A percentile compares a stretch with the other conserved stretches of the same genome.
Conservation (phyloP, 2,113 vertebrate genomes). For the Callochromis pleurospilus region DNA sequence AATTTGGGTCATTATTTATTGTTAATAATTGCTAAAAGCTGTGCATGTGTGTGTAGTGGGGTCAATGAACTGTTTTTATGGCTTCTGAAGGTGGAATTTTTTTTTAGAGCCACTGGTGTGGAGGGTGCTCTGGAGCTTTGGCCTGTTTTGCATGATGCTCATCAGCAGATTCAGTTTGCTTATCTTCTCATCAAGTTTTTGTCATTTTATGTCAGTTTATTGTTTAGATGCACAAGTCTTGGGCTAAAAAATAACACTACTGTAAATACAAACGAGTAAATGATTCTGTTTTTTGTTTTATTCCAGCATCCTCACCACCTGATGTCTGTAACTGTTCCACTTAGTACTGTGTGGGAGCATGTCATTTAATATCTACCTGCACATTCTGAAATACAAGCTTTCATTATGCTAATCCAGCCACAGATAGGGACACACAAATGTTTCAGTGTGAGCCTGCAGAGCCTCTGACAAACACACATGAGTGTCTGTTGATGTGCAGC, state of each 20-base stretch:
- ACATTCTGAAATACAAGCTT: not conserved
- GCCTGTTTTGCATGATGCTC: not conserved
- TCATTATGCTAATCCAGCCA: not conserved
- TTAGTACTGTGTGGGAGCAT: not conserved
- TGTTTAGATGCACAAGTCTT: not conserved
- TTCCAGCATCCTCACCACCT: not conserved
- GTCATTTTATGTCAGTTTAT: not conserved
- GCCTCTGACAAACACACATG: not conserved
- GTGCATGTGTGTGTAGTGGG: not conserved
- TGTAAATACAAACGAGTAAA: not conserved
- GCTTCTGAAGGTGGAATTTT: fast-evolving
- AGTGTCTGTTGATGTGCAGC: not conserved
- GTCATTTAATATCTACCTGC: not conserved
- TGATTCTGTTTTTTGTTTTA: not conserved
- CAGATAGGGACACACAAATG: not conserved
- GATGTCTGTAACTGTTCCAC: not conserved
- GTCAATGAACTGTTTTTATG: not conserved
- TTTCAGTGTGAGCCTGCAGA: not conserved
- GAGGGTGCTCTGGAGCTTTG: not conserved
- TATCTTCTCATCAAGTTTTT: not conserved
- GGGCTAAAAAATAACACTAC: not conserved
- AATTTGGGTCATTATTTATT: not conserved
- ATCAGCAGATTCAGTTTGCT: not conserved
- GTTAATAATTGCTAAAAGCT: not conserved
- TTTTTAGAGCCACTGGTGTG: not conserved